A percentile compares a stretch with the other conserved stretches of the same genome.
Evolutionary conservation across 2,113 vertebrate species (phyloP).

Genomic region (Gracilinanus agilis): DNA sequence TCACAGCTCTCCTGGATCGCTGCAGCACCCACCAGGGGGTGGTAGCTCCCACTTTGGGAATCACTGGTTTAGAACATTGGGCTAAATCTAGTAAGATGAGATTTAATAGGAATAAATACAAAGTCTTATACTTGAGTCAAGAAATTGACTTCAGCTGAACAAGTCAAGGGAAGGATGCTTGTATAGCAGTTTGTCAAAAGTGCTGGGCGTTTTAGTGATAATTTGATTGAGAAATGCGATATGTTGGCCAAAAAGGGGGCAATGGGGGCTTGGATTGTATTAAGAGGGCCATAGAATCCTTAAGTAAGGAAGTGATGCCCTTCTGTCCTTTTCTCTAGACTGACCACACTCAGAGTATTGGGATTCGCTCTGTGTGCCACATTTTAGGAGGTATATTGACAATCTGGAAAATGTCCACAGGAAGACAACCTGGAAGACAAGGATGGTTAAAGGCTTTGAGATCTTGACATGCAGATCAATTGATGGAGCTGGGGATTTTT

Average conservation of each 20-base stretch:
- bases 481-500: background rate
- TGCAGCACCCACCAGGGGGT: too few relatives aligned
- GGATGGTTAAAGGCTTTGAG: background rate
- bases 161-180: background rate
- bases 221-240: background rate
- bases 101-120: background rate
- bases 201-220: background rate
- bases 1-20: too few relatives aligned
- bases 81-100: background rate
- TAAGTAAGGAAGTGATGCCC: background rate
- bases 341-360: background rate
- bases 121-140: background rate
- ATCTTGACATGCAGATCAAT: background rate
- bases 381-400: background rate
- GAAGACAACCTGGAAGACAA: background rate
- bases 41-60: too few relatives aligned
- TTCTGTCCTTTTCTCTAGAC: background rate
- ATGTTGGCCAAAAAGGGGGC: background rate
- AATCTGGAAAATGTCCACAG: background rate
- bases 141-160: background rate
- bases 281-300: background rate
- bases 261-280: background rate
- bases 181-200: background rate
- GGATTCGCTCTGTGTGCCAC: background rate
- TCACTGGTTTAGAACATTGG: background rate